Evolutionary conservation across 2,797 vertebrate genomes (phyloP).

Genomic region (Podarcis lilfordi): DNA sequence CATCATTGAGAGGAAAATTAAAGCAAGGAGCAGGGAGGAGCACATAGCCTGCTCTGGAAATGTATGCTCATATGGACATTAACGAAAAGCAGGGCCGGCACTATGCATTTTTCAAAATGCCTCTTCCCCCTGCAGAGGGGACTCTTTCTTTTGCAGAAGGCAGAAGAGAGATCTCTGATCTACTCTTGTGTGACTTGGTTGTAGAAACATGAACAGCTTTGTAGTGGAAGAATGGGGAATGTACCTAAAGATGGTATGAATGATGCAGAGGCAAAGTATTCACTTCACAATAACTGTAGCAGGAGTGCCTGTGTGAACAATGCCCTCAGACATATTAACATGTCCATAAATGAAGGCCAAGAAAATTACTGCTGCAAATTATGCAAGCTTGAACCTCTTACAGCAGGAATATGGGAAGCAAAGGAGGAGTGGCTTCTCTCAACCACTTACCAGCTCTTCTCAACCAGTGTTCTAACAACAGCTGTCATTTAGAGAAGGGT

Average conservation of each 20-base stretch:
- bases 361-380: neutral
- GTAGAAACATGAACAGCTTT: neutral
- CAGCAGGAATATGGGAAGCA: neutral
- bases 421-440: neutral
- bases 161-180: neutral
- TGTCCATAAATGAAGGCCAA: neutral
- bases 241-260: neutral
- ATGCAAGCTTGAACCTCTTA: neutral
- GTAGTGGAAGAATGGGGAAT: neutral
- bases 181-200: neutral
- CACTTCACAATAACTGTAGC: neutral
- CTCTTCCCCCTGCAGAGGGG: neutral
- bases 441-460: neutral
- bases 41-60: neutral
- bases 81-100: too few species aligned
- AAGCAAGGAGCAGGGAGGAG: neutral
- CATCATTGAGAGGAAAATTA: neutral
- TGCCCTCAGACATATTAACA: neutral
- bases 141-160: neutral
- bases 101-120: neutral
- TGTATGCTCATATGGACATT: neutral
- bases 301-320: neutral
- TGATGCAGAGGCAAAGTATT: neutral
- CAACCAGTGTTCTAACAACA: neutral
- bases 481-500: neutral